These are phyloP conservation scores for Metellina segmentata DNA, from an alignment of 2,888 invertebrate species.

Conservation along the genomic window DNA sequence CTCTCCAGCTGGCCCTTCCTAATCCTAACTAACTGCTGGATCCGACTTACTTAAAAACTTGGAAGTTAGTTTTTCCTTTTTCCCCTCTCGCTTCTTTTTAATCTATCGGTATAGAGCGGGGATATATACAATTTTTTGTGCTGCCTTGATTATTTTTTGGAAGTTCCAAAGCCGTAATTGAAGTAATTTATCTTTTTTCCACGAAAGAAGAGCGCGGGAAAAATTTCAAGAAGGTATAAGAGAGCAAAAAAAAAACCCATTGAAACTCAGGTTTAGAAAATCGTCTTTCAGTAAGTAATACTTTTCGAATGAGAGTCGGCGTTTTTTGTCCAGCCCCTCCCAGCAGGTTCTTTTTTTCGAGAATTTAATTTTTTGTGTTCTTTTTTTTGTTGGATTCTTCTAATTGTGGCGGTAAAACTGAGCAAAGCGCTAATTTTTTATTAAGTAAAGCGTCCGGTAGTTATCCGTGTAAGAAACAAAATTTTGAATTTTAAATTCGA, in stretches of 20 bases:
- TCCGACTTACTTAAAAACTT: conserved; percentile 58
- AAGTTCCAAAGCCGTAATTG: conserved; percentile 67
- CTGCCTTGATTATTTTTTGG: conserved; percentile 64
- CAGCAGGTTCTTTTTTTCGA: neutral
- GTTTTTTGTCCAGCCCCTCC: neutral
- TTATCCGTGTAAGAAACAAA: neutral
- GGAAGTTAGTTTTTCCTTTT: conserved; percentile 35
- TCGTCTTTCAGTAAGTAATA: conserved; percentile 64
- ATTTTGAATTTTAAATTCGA: no score
- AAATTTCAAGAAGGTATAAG: conserved; percentile 3
- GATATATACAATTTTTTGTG: conserved; percentile 40
- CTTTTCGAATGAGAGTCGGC: conserved; percentile 33
- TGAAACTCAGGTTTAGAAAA: conserved; percentile 53
- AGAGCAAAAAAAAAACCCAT: conserved; percentile 36
- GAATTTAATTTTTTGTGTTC: conserved; percentile 1
- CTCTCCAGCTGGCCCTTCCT: conserved; percentile 40
- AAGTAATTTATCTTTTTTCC: conserved; percentile 67
- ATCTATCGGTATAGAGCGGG: conserved; percentile 50
- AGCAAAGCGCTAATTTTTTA: conserved; percentile 43
- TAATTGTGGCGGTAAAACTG: conserved; percentile 13
- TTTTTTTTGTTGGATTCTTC: neutral
- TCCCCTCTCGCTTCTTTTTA: conserved; percentile 6
- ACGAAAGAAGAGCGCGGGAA: conserved; percentile 42
- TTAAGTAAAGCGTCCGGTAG: conserved; percentile 20
- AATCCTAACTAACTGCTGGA: conserved; percentile 66